Percentiles rank a stretch among this genome's conserved stretches.
phyloP scores from a whole-genome alignment of 2,113 vertebrate species.

The Campylomormyrus numenius region DNA sequence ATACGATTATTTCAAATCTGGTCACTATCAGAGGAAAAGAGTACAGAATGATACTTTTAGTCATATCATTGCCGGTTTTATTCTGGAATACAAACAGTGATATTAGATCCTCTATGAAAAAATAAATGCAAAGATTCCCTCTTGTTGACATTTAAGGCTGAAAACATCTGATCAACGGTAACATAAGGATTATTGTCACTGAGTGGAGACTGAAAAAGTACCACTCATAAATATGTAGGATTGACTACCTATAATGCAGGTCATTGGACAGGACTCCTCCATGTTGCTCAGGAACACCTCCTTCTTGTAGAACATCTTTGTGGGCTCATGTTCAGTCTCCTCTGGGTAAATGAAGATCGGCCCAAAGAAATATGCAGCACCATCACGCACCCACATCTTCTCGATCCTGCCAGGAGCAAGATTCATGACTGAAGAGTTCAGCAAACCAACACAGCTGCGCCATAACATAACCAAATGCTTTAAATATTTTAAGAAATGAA shows the following conservation, averaged over 20 bases:
- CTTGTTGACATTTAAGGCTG: not conserved
- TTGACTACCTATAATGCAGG: conserved; percentile 82
- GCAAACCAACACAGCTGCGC: not conserved
- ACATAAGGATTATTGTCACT: not conserved
- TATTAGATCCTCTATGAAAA: not conserved
- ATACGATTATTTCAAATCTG: not conserved
- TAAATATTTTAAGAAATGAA: not conserved
- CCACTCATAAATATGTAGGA: not conserved
- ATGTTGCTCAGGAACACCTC: conserved; percentile 97
- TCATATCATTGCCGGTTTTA: not conserved
- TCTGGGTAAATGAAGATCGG: conserved; percentile 98
- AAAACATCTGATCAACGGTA: not conserved
- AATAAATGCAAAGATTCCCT: not conserved
- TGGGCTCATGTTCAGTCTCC: conserved; percentile 95
- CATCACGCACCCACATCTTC: conserved; percentile 96
- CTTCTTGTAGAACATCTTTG: conserved; percentile 99
- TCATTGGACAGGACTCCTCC: conserved; percentile 94
- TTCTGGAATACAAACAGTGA: not conserved
- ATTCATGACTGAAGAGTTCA: not conserved
- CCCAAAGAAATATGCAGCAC: conserved; percentile 92
- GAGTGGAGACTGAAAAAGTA: not conserved
- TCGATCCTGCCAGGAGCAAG: conserved; percentile 59
- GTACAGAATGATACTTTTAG: not conserved
- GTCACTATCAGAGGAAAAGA: not conserved
- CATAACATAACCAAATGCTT: not conserved